A percentile compares a stretch with the other conserved stretches of the same genome.
Evolutionary conservation across 2,113 vertebrate genomes (phyloP).

Genomic region (Silurus meridionalis): DNA sequence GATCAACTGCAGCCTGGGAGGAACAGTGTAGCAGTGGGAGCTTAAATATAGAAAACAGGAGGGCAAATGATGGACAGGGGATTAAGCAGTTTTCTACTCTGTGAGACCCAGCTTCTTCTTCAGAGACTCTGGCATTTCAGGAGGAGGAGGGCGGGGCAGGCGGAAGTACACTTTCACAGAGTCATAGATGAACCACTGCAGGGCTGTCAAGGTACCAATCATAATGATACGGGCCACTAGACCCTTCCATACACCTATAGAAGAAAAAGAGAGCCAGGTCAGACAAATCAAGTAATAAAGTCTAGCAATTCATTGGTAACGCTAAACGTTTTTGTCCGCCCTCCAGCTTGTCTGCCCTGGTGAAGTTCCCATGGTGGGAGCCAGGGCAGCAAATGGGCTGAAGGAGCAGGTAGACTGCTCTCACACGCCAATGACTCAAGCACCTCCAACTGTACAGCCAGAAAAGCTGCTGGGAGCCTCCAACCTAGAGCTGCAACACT

Average conservation of each 20-base stretch:
- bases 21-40: constrained; percentile 17
- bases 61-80: constrained; percentile 8
- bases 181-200: constrained; percentile 99
- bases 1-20: constrained; percentile 30
- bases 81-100: constrained; percentile 71
- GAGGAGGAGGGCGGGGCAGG: constrained; percentile 95
- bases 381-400: constrained; percentile 60
- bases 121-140: constrained; percentile 98
- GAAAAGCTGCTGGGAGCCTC: constrained; percentile 78
- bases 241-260: constrained; percentile 95
- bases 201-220: constrained; percentile 97
- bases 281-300: neutral
- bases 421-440: constrained; percentile 92
- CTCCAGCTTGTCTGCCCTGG: constrained; percentile 73
- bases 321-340: constrained; percentile 77
- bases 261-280: neutral
- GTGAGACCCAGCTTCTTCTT: constrained; percentile 96
- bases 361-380: constrained; percentile 34
- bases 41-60: constrained; percentile 58
- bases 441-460: constrained; percentile 84
- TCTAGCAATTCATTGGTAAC: neutral
- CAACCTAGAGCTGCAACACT: constrained; percentile 76
- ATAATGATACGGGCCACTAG: constrained; percentile 98
- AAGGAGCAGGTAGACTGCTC: constrained; percentile 80
- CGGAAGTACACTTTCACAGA: constrained; percentile 99